phyloP scores from a whole-genome alignment of 2,888 invertebrate genomes.

The Dryocosmus kuriphilus region DNA sequence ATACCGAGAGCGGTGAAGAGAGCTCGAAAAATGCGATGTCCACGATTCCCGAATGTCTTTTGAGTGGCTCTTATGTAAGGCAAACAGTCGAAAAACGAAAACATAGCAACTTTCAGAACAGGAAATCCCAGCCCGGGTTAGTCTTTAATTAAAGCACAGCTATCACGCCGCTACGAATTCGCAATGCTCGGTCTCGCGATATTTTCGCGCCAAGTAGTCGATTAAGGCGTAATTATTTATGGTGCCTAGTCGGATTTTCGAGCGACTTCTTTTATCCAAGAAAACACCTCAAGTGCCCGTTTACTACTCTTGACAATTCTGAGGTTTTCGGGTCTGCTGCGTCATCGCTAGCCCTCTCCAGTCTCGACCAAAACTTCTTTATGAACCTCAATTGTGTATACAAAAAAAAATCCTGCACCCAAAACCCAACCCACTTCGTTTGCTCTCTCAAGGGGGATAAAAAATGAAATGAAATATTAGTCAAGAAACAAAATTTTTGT shows the following conservation, averaged over 20 bases:
- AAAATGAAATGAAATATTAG: too few relatives aligned
- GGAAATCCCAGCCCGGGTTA: slow-evolving; percentile 18
- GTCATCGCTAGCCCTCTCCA: slow-evolving; percentile 48
- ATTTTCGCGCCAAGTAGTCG: slow-evolving; percentile 37
- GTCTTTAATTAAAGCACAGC: slow-evolving; percentile 39
- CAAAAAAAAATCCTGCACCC: slow-evolving; percentile 46
- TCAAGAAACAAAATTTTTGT: too few relatives aligned
- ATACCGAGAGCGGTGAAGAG: not conserved
- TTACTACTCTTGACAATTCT: slow-evolving; percentile 8
- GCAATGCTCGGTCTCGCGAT: slow-evolving; percentile 29
- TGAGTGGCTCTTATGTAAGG: slow-evolving; percentile 28
- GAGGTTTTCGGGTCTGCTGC: slow-evolving; percentile 45
- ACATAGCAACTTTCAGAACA: slow-evolving; percentile 36
- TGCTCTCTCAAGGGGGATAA: not conserved
- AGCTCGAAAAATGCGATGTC: slow-evolving; percentile 29
- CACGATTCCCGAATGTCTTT: slow-evolving; percentile 36
- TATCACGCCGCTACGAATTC: slow-evolving; percentile 2
- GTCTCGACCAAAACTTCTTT: slow-evolving; percentile 47
- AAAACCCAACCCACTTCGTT: not conserved
- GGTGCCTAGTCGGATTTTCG: slow-evolving; percentile 11
- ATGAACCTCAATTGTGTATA: slow-evolving; percentile 46
- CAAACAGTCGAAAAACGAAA: slow-evolving; percentile 39
- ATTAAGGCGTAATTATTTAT: slow-evolving; percentile 37
- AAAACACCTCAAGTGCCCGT: slow-evolving; percentile 7
- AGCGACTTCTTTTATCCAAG: not conserved